phyloP scores from a whole-genome alignment of 1,140 invertebrate species.

The Diplogasteroides magnus region DNA sequence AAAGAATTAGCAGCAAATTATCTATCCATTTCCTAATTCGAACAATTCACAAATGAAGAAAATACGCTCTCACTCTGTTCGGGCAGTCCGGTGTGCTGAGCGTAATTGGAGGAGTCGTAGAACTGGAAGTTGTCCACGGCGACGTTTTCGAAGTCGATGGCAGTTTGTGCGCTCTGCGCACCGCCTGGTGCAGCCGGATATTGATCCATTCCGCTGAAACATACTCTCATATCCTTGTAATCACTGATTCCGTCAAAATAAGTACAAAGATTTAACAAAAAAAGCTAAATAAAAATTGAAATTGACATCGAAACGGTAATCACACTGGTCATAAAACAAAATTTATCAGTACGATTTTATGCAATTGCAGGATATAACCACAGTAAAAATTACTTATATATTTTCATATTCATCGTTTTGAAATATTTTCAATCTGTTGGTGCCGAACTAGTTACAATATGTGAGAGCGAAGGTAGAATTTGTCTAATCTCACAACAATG shows the following conservation, averaged over 20 bases:
- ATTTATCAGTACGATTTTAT: not conserved
- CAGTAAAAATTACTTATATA: too few relatives aligned
- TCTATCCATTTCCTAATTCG: too few relatives aligned
- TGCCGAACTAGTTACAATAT: too few relatives aligned
- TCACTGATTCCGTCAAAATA: not conserved
- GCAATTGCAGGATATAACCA: too few relatives aligned
- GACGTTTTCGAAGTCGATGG: slow-evolving; percentile 3
- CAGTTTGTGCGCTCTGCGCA: not conserved
- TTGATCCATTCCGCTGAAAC: not conserved
- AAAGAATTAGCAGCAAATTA: too few relatives aligned
- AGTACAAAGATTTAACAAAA: slow-evolving; percentile 1
- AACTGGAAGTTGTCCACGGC: slow-evolving; percentile 6
- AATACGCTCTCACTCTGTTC: not conserved
- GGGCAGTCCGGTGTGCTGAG: not conserved
- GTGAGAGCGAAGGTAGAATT: too few relatives aligned
- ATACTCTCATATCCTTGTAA: too few relatives aligned
- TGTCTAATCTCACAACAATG: too few relatives aligned
- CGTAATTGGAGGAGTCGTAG: slow-evolving; percentile 6
- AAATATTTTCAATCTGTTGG: too few relatives aligned
- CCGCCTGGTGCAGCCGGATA: not conserved
- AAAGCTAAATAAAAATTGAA: slow-evolving; percentile 5
- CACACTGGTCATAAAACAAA: not conserved
- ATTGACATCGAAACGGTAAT: not conserved
- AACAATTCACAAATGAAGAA: too few relatives aligned
- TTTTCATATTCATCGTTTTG: too few relatives aligned